Evolutionary conservation across 2,113 vertebrate genomes (phyloP), one percentile per base, ranked within the genome.

Genomic region (Phycodurus eques): DNA sequence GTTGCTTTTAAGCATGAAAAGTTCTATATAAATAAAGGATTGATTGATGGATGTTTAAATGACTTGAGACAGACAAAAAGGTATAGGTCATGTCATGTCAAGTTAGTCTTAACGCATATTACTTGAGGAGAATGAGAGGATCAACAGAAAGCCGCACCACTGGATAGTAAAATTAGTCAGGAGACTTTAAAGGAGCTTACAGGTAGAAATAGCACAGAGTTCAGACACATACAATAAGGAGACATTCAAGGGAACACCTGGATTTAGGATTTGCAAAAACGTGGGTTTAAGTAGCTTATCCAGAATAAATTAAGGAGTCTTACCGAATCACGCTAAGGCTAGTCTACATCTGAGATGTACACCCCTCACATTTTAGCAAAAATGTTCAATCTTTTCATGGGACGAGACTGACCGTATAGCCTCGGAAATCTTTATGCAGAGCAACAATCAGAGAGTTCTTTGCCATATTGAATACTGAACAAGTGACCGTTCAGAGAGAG

Each of bases 161-260:
- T 13, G 12, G 56, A 65, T 22, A 44, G 63, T 65, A 56, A 72
- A 85, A 67, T 83, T 64, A 83, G 83, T 64, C 51, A 0, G 73
- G n/a, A 70, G 61, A 82, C 68, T 63, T 78, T 65, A 84, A 86
- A 88, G 76, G 31, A 80, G 90, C 84, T 91, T 91, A 90, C 9
- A 60, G 70, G 71, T 70, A 68, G 72, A 85, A 83, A 87, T 85
- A 90, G 82, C 71, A 62, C 70, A 1, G 27, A 39, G 57, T 68
- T 69, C n/a, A 72, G 77, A 43, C 77, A 78, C 49, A 73, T 68
- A 66, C 67, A 80, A 68, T 74, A 56, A 74, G 43, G 70, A 69
- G 31, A 71, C 70, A 61, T 70, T 63, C 68, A 3, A 63, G 20
- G 39, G 63, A 66, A 84, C 86, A 85, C 85, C 85, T 88, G 84